Conservation (phyloP, 2,113 vertebrate species). For the Channa argus region DNA sequence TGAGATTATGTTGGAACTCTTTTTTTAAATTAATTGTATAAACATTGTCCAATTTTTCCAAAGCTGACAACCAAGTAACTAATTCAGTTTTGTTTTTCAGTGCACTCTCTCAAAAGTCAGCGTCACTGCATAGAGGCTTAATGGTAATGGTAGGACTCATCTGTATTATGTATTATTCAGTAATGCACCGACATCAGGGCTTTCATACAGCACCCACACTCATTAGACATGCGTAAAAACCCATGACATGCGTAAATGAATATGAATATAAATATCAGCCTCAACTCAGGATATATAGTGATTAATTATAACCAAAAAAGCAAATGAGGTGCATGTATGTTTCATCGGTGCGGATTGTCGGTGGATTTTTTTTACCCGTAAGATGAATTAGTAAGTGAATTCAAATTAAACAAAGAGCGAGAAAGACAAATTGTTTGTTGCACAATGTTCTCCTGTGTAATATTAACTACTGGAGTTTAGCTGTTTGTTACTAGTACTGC, state of each 20-base stretch:
- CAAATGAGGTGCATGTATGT: constrained; percentile 38
- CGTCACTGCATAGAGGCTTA: constrained; percentile 9
- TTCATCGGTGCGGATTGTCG: constrained; percentile 31
- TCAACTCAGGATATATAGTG: constrained; percentile 11
- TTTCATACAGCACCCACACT: constrained; percentile 48
- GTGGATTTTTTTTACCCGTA: constrained; percentile 1
- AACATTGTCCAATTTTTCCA: constrained; percentile 1
- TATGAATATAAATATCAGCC: constrained; percentile 62
- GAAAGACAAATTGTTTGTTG: constrained; percentile 14
- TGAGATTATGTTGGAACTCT: constrained; percentile 14
- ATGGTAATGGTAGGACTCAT: constrained; percentile 15
- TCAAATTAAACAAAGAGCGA: constrained; percentile 10
- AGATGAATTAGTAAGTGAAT: neutral
- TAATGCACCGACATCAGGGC: constrained; percentile 41
- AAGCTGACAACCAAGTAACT: neutral
- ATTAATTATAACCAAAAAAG: constrained; percentile 58
- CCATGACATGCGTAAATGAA: constrained; percentile 29
- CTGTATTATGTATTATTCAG: constrained; percentile 64
- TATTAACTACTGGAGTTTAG: neutral
- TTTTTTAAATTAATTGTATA: constrained; percentile 3
- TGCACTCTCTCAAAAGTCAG: constrained; percentile 16
- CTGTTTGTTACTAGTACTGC: too few species aligned
- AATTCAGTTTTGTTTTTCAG: too few species aligned
- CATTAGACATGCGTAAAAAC: constrained; percentile 49
- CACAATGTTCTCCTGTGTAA: neutral